These are phyloP conservation scores for Galemys pyrenaicus DNA, from an alignment of 2,113 vertebrate species.

Conservation along the genomic window DNA sequence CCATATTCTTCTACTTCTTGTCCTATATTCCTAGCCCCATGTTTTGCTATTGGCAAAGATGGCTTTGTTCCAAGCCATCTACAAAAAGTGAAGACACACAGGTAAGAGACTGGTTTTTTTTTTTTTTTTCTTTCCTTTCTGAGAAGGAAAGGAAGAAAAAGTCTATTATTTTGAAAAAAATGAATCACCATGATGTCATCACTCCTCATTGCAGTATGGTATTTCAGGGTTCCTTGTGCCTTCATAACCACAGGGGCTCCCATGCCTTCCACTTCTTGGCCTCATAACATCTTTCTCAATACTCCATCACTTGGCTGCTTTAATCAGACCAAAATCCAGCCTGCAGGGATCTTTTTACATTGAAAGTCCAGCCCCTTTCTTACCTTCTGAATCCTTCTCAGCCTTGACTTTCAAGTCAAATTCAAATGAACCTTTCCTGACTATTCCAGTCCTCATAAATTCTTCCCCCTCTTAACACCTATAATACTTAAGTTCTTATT, in stretches of 20 bases:
- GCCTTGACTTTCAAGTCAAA: conserved; percentile 28
- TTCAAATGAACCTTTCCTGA: conserved; percentile 40
- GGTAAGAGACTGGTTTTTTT: background rate
- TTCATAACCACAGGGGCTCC: background rate
- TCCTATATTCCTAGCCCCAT: background rate
- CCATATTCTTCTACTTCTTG: background rate
- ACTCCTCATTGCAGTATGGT: no score
- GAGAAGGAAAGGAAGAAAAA: background rate
- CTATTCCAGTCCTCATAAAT: conserved; percentile 17
- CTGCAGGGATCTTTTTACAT: background rate
- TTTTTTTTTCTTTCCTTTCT: no score
- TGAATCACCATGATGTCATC: background rate
- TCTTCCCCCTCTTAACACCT: conserved; percentile 43
- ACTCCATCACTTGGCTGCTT: background rate
- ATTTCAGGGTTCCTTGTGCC: background rate
- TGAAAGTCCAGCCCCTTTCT: background rate
- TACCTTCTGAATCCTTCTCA: background rate
- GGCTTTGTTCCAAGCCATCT: background rate
- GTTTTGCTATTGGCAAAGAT: background rate
- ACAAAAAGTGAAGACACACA: background rate
- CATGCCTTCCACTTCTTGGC: background rate
- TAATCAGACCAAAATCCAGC: background rate
- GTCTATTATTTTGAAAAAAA: background rate
- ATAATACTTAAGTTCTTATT: conserved; percentile 65
- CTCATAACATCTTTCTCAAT: background rate